These are phyloP conservation scores for Globicephala melas DNA, from an alignment of 2,113 vertebrate genomes.

Conservation along the genomic window DNA sequence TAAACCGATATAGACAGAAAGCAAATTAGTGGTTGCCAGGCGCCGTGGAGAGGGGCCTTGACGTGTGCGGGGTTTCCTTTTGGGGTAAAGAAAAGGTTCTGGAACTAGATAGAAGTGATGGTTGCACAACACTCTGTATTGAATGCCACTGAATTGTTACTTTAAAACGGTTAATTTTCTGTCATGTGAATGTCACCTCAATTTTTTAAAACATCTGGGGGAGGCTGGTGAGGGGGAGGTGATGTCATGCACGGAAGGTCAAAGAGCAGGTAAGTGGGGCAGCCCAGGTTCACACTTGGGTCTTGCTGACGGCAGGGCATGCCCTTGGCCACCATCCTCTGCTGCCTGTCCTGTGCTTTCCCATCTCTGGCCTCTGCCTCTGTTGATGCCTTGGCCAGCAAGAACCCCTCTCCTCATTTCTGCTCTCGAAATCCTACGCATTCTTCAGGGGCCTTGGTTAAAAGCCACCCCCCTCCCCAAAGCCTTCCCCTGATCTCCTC, in stretches of 20 bases:
- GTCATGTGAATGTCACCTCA: neutral
- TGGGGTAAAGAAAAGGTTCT: neutral
- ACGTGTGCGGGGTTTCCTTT: rapidly evolving
- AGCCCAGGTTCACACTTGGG: neutral
- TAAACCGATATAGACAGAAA: neutral
- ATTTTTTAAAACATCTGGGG: too few species aligned
- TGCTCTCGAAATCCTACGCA: neutral
- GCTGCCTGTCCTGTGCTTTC: neutral
- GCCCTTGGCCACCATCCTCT: too few species aligned
- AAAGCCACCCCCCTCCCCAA: neutral
- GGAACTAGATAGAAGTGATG: neutral
- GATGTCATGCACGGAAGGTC: neutral
- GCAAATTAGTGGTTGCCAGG: neutral
- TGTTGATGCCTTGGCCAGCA: neutral
- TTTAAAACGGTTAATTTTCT: neutral
- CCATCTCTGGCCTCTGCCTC: neutral
- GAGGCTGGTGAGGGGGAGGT: neutral
- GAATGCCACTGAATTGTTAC: neutral
- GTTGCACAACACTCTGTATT: neutral
- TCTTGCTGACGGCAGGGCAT: neutral
- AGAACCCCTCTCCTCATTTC: neutral
- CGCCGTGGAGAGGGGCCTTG: neutral
- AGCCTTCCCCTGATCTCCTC: neutral
- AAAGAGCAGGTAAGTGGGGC: rapidly evolving
- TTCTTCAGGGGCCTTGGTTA: neutral